Evolutionary conservation across 2,797 vertebrate genomes (phyloP), one percentile per base, ranked within the genome.

Genomic region (Spondyliosoma cantharus): DNA sequence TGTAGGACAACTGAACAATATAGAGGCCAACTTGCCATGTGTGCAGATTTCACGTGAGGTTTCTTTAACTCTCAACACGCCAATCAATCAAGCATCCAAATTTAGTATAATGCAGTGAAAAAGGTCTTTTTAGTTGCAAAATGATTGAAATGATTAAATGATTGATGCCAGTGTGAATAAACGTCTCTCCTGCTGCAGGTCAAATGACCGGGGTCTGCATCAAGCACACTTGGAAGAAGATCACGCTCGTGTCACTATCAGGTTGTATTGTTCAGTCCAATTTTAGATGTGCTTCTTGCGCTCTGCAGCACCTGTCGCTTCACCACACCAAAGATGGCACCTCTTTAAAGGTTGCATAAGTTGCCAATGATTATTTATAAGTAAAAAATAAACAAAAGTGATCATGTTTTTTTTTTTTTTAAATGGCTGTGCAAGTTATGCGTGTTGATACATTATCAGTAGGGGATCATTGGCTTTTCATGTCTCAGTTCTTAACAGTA

Each of bases 211-310:
- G 16, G 9, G 48, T 78, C 54, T 69, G 62, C 63, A 68, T 77
- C 60, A 60, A 17, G 6, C 49, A 65, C 45, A 73, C 65, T 50
- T 72, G 70, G 81, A 84, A 64, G 73, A 82, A 62, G 72, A 75
- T 56, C 78, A 24, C 1, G 12, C 53, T 64, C 45, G 67, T 80
- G 54, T 85, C 80, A 59, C 76, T 84, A 82, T 90, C 83, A 56
- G 77, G 67, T 64, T 84, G 79, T 90, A 93, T 92, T 93, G 91
- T 93, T 89, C 62, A 75, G 76, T 91, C 90, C 91, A 88, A 86
- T 91, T 93, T 90, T 94, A 93, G 93, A 93, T 82, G 69, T 69
- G 77, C 60, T 70, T 65, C 68, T 66, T 79, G 83, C 79, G 77
- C 74, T 82, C 57, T 76, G 68, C 78, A 79, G 74, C 91, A 94